Percentiles rank a stretch among this genome's conserved stretches.
Evolutionary conservation across 2,113 vertebrate species (phyloP).

Genomic region (Oryzias curvinotus): DNA sequence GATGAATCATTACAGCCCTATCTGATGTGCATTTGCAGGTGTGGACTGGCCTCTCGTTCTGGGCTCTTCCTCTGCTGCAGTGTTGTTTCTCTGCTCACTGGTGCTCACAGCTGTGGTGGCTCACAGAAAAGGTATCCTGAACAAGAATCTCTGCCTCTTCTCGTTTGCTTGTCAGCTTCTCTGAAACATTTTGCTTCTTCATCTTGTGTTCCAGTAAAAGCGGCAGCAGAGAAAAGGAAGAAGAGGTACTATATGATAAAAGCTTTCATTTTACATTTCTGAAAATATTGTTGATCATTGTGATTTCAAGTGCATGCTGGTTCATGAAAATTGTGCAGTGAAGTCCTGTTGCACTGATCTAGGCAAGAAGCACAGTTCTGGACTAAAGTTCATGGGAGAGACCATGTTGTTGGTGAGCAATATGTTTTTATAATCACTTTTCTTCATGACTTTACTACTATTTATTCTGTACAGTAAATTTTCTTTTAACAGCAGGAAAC

Average conservation of each 20-base stretch:
- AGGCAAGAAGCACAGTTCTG: conserved; percentile 73
- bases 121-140: conserved; percentile 61
- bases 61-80: conserved; percentile 63
- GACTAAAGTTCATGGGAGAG: conserved; percentile 58
- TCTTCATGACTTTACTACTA: conserved; percentile 1
- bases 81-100: conserved; percentile 65
- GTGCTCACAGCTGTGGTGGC: conserved; percentile 36
- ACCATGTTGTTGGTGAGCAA: conserved; percentile 69
- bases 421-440: neutral
- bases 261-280: too few relatives aligned
- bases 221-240: conserved; percentile 49
- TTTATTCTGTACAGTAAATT: neutral
- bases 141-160: neutral
- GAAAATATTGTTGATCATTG: too few relatives aligned
- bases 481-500: neutral
- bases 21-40: neutral
- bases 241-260: conserved; percentile 60
- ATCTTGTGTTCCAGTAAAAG: conserved; percentile 53
- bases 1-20: neutral
- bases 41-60: conserved; percentile 72
- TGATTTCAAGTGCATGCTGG: too few relatives aligned
- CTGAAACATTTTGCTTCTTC: conserved; percentile 1
- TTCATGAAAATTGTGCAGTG: neutral
- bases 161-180: neutral
- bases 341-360: conserved; percentile 12